Conservation (phyloP, 1,140 invertebrate species). For the Pissodes strobi region DNA sequence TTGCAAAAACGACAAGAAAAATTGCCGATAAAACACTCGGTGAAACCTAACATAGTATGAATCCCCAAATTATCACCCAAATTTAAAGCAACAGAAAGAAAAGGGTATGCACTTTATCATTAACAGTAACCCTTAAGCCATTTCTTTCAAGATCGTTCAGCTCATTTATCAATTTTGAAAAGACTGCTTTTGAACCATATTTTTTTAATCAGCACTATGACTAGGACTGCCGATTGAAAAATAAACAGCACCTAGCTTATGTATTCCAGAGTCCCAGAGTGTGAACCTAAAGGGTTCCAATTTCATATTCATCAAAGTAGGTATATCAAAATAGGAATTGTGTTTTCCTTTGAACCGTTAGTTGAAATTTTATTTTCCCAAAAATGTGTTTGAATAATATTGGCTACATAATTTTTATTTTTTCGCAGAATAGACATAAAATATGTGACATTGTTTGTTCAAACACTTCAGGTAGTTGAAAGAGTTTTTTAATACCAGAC, state of each 20-base stretch:
- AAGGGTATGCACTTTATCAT: neutral
- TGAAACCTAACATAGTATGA: neutral
- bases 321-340: no score
- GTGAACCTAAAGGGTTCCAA: slow-evolving; percentile 10
- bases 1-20: neutral
- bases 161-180: slow-evolving; percentile 10
- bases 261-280: slow-evolving; percentile 9
- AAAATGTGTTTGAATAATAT: no score
- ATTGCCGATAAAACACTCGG: neutral
- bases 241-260: slow-evolving; percentile 20
- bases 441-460: no score
- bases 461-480: no score
- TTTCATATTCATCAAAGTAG: slow-evolving; percentile 14
- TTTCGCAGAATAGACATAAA: no score
- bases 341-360: no score
- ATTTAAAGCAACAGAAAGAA: neutral
- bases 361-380: no score
- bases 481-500: no score
- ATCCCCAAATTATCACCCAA: neutral
- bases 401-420: no score
- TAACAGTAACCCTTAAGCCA: neutral
- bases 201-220: neutral
- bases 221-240: neutral
- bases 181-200: slow-evolving; percentile 5
- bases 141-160: neutral